A percentile compares a stretch with the other conserved stretches of the same genome.
Conservation (phyloP, 2,888 invertebrate species). For the Conomelus anceps region DNA sequence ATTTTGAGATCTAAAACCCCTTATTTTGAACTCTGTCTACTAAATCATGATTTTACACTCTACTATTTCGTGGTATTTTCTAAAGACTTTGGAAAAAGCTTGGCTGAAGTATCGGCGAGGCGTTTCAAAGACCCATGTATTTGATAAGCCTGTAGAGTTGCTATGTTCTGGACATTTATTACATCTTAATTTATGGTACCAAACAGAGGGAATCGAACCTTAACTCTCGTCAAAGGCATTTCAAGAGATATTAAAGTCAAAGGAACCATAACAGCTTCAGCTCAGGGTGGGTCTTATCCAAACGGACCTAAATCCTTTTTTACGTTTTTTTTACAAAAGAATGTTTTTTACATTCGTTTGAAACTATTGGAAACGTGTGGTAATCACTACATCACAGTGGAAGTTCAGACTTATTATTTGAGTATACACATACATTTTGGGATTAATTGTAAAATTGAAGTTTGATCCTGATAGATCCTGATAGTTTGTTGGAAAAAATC, state of each 20-base stretch:
- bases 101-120: neutral
- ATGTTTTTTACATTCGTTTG: too few species aligned
- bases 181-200: neutral
- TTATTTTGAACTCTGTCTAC: neutral
- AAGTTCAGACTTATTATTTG: too few species aligned
- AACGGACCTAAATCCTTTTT: neutral
- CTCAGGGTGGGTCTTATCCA: neutral
- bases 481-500: too few species aligned
- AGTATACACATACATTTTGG: too few species aligned
- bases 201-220: neutral
- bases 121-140: neutral
- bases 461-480: too few species aligned
- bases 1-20: neutral
- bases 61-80: neutral
- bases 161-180: neutral
- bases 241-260: neutral
- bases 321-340: too few species aligned
- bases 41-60: too few species aligned
- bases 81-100: too few species aligned
- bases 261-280: neutral
- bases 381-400: too few species aligned
- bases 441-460: too few species aligned
- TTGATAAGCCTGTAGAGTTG: neutral
- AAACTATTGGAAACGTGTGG: too few species aligned
- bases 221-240: neutral